Evolutionary conservation across 2,888 invertebrate species (phyloP).

Genomic region (Dilophus febrilis): DNA sequence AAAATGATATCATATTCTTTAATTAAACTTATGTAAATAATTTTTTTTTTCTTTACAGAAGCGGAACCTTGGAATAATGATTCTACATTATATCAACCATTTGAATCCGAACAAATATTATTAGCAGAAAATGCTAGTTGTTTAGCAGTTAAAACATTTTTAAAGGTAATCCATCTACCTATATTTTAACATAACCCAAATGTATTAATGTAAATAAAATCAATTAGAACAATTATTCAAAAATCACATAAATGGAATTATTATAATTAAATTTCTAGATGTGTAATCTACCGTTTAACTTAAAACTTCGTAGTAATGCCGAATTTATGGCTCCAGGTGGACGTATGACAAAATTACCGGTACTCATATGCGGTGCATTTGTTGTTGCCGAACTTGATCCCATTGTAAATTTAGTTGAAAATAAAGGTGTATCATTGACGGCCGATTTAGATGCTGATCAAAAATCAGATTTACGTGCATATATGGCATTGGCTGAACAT

Average conservation of each 20-base stretch:
- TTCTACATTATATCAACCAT: constrained; percentile 72
- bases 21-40: too few species aligned
- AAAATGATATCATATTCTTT: too few species aligned
- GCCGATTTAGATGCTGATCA: constrained; percentile 51
- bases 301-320: constrained; percentile 76
- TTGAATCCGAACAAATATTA: constrained; percentile 85
- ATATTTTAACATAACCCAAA: not conserved
- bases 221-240: not conserved
- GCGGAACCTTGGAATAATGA: constrained; percentile 84
- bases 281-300: constrained; percentile 67
- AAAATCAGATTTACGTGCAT: constrained; percentile 83
- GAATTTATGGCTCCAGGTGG: constrained; percentile 95
- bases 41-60: constrained; percentile 36
- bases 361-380: constrained; percentile 78
- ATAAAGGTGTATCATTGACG: constrained; percentile 66
- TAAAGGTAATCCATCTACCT: constrained; percentile 37
- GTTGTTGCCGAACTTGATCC: constrained; percentile 81
- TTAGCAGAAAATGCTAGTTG: constrained; percentile 89
- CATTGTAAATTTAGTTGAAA: constrained; percentile 74
- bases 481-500: constrained; percentile 76
- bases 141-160: constrained; percentile 77
- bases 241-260: not conserved
- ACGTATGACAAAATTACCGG: constrained; percentile 54
- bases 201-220: not conserved
- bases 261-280: constrained; percentile 34